Evolutionary conservation across 2,888 invertebrate species (phyloP).

Genomic region (Raillietiella orientalis): DNA sequence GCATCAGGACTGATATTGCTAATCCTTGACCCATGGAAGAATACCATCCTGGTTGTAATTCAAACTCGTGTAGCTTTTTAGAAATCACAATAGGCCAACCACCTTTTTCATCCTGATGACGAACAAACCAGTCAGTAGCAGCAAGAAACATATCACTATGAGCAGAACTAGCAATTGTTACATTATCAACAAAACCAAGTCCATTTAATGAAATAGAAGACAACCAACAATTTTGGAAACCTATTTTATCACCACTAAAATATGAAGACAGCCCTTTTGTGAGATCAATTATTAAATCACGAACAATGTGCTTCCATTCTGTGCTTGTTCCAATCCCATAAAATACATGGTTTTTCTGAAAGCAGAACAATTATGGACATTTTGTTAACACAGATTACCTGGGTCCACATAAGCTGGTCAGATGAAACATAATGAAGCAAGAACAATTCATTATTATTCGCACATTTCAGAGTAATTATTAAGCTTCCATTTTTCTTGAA

Average conservation of each 20-base stretch:
- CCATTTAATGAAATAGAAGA: slow-evolving; percentile 26
- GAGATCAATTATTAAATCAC: slow-evolving; percentile 63
- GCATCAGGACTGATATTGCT: slow-evolving; percentile 21
- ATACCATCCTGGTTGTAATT: slow-evolving; percentile 64
- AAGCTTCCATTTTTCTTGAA: too few relatives aligned
- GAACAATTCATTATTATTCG: slow-evolving; percentile 38
- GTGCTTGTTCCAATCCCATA: slow-evolving; percentile 35
- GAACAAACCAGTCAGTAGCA: slow-evolving; percentile 72
- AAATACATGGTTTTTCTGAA: slow-evolving; percentile 28
- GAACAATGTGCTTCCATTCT: slow-evolving; percentile 39
- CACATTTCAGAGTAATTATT: too few relatives aligned
- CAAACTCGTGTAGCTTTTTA: slow-evolving; percentile 37
- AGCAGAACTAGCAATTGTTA: slow-evolving; percentile 43
- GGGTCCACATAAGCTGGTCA: slow-evolving; percentile 31
- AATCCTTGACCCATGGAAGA: slow-evolving; percentile 98
- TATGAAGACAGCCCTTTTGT: slow-evolving; percentile 44
- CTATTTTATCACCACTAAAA: too few relatives aligned
- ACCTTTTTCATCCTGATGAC: slow-evolving; percentile 53
- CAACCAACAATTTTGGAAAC: slow-evolving; percentile 4
- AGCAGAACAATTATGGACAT: slow-evolving; percentile 3
- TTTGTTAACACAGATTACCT: slow-evolving; percentile 17
- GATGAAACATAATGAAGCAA: slow-evolving; percentile 50
- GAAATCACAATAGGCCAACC: slow-evolving; percentile 78
- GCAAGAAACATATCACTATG: slow-evolving; percentile 71
- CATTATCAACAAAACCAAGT: slow-evolving; percentile 34